Evolutionary conservation across 2,797 vertebrate genomes (phyloP).

Genomic region (Rallus crepitans): DNA sequence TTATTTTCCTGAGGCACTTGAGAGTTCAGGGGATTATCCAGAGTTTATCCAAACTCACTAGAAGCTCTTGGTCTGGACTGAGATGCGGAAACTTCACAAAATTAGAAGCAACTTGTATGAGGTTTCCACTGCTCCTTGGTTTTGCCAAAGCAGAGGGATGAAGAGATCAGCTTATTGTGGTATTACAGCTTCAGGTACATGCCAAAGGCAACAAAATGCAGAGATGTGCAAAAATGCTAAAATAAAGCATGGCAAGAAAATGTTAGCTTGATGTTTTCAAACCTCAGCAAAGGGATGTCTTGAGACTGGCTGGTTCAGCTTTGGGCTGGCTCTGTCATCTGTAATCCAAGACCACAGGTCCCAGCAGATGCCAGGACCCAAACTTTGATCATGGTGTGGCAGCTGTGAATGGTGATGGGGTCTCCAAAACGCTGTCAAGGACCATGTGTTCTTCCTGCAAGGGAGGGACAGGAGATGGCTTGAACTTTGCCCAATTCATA

Average conservation of each 20-base stretch:
- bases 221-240: constrained; percentile 18
- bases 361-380: neutral
- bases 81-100: constrained; percentile 31
- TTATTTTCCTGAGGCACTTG: neutral
- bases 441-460: neutral
- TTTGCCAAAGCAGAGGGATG: neutral
- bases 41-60: constrained; percentile 44
- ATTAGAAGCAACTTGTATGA: neutral
- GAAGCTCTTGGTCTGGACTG: constrained; percentile 16
- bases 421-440: neutral
- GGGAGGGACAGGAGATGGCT: neutral
- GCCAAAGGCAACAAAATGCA: constrained; percentile 52
- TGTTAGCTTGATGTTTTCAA: neutral
- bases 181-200: neutral
- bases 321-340: neutral
- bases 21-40: constrained; percentile 27
- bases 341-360: neutral
- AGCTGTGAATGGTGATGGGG: neutral
- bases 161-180: neutral
- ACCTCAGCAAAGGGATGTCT: neutral
- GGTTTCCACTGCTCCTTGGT: constrained; percentile 8
- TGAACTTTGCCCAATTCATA: neutral
- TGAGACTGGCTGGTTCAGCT: neutral
- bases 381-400: neutral
- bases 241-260: neutral